Conservation (phyloP, 2,797 vertebrate species). For the Microchirus variegatus region DNA sequence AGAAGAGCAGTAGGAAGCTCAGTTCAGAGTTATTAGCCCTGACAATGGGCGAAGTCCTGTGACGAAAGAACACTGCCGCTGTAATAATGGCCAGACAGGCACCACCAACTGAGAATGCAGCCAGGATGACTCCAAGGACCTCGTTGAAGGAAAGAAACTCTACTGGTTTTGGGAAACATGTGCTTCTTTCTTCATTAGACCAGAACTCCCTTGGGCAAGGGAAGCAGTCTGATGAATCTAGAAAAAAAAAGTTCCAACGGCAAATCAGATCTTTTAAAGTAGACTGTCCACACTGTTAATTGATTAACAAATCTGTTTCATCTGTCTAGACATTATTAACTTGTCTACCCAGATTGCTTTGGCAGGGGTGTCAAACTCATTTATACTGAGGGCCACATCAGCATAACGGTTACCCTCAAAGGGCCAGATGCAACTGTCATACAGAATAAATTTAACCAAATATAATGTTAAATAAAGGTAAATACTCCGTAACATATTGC, state of each 20-base stretch:
- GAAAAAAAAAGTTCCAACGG: background rate
- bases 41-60: conserved; percentile 58
- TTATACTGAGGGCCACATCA: no score
- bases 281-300: background rate
- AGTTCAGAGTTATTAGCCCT: conserved; percentile 74
- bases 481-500: no score
- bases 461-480: no score
- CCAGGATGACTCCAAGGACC: conserved; percentile 64
- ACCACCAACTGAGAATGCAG: conserved; percentile 52
- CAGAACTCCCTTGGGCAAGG: conserved; percentile 68
- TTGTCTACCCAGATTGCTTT: no score
- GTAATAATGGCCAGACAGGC: conserved; percentile 49
- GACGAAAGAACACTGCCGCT: conserved; percentile 45
- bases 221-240: conserved; percentile 72
- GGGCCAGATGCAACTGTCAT: no score
- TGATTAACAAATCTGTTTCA: no score
- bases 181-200: conserved; percentile 58
- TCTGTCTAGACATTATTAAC: no score
- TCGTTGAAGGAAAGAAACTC: conserved; percentile 75
- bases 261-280: background rate
- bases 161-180: conserved; percentile 62
- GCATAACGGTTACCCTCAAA: no score
- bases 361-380: no score
- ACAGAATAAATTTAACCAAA: no score
- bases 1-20: conserved; percentile 73